Evolutionary conservation across 1,140 invertebrate genomes (phyloP), one percentile per base, ranked within the genome.

Genomic region (Drosophila grimshawi): DNA sequence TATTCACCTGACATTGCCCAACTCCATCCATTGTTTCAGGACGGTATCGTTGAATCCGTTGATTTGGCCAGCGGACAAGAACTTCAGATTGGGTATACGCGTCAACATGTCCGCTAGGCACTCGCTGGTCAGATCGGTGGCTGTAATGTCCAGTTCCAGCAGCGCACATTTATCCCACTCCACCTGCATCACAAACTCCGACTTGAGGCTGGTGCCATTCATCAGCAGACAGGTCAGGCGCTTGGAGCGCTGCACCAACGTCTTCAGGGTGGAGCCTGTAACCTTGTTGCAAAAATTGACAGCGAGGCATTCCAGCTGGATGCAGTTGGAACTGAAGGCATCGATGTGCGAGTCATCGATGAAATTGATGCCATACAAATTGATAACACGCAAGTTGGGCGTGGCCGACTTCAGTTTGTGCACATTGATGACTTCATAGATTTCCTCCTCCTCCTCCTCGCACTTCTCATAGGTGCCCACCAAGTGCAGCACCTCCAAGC

Each of bases 381-480:
- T 99, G 76, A 99, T 98, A 3, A 99, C 97, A 69, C 97, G 94
- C 19, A 99, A 93, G 93, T 99, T 99, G 0, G 98, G 98, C 0
- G 98, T 98, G 0, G 98, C 98, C 8, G 97, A 97, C 92, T 99
- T 99, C 3, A 99, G 93, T 90, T 99, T 99, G 92, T 99, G 98
- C 19, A 99, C 98, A 92, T 99, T 99, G 76, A 99, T 98, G 0
- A 99, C 99, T 94, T 99, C 99, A 92, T 99, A 99, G 80, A 99
- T 98, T 94, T 99, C 98, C 92, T 99, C 99, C 91, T 99, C 99
- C 90, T 99, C 98, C 91, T 99, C 98, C 92, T 99, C 98, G 4
- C 99, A 96, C 92, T 99, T 99, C 91, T 99, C 99, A 92, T 99
- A 99, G 0, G 99, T 99, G 27, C 99, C 99, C 91, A 99, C 98